phyloP scores from a whole-genome alignment of 2,888 invertebrate genomes.

The Micoletzkya japonica region DNA sequence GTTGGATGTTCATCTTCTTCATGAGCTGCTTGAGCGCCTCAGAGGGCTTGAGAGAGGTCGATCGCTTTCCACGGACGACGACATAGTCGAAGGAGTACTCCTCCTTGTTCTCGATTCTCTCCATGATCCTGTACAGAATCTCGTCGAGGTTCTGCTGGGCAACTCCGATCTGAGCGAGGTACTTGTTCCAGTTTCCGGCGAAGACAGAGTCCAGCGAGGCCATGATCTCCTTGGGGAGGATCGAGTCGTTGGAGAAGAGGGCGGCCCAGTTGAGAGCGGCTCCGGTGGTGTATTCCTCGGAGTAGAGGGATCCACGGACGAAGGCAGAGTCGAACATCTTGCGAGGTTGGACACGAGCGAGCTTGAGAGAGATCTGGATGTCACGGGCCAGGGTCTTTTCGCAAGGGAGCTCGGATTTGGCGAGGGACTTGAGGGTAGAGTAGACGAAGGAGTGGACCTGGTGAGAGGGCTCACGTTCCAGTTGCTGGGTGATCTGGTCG shows the following conservation, averaged over 20 bases:
- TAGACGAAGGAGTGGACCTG: conserved; percentile 52
- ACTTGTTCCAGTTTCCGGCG: conserved; percentile 47
- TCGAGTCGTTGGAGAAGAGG: conserved; percentile 47
- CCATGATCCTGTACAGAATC: conserved; percentile 32
- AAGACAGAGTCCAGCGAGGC: conserved; percentile 48
- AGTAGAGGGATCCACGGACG: conserved; percentile 45
- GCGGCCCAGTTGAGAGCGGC: conserved; percentile 44
- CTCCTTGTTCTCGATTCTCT: conserved; percentile 21
- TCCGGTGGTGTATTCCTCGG: conserved; percentile 39
- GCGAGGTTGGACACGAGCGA: conserved; percentile 39
- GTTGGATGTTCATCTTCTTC: conserved; percentile 46
- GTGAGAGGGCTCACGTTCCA: conserved; percentile 46
- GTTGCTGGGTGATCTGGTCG: conserved; percentile 46
- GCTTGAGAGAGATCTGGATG: conserved; percentile 33
- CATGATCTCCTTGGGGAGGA: conserved; percentile 45
- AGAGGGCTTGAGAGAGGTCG: conserved; percentile 32
- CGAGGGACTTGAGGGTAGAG: conserved; percentile 43
- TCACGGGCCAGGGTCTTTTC: conserved; percentile 39
- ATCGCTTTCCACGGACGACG: conserved; percentile 38
- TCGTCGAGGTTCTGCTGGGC: conserved; percentile 49
- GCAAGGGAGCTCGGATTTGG: conserved; percentile 50
- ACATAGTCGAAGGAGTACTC: conserved; percentile 35
- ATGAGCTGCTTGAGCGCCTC: conserved; percentile 39
- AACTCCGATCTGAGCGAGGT: conserved; percentile 34
- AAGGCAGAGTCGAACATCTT: conserved; percentile 36